These are phyloP conservation scores for Ophion ventricosus DNA, from an alignment of 2,888 invertebrate species.

Conservation along the genomic window DNA sequence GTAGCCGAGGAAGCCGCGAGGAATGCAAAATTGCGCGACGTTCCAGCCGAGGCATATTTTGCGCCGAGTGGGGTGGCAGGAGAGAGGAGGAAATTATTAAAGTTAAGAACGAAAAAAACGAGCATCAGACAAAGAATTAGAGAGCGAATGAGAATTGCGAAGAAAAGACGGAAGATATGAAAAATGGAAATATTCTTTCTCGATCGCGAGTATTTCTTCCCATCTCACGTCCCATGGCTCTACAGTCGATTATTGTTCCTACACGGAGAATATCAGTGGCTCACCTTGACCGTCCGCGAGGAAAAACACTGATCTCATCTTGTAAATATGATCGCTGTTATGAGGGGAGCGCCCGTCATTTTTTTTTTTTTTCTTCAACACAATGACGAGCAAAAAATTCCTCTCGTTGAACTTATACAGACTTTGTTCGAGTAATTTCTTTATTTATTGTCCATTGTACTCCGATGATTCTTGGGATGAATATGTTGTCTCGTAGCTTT, in stretches of 20 bases:
- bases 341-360: slow-evolving; percentile 53
- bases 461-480: neutral
- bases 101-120: slow-evolving; percentile 26
- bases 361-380: slow-evolving; percentile 1
- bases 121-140: slow-evolving; percentile 11
- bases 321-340: slow-evolving; percentile 71
- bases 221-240: slow-evolving; percentile 3
- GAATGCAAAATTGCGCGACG: slow-evolving; percentile 58
- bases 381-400: neutral
- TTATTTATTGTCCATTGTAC: slow-evolving; percentile 11
- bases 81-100: slow-evolving; percentile 38
- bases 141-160: slow-evolving; percentile 18
- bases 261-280: slow-evolving; percentile 51
- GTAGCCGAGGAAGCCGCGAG: slow-evolving; percentile 51
- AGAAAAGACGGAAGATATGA: slow-evolving; percentile 17
- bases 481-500: slow-evolving; percentile 12
- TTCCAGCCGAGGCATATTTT: slow-evolving; percentile 7
- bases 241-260: slow-evolving; percentile 9
- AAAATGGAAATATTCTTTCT: slow-evolving; percentile 17
- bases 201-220: slow-evolving; percentile 10
- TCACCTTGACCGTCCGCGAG: slow-evolving; percentile 74
- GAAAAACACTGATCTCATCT: slow-evolving; percentile 77
- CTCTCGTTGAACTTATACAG: neutral
- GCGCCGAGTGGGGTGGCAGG: neutral
- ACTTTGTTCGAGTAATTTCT: too few relatives aligned